phyloP scores from a whole-genome alignment of 30 jellyfish, hydroid and myxozoan genomes.

The Nemopilema nomurai region DNA sequence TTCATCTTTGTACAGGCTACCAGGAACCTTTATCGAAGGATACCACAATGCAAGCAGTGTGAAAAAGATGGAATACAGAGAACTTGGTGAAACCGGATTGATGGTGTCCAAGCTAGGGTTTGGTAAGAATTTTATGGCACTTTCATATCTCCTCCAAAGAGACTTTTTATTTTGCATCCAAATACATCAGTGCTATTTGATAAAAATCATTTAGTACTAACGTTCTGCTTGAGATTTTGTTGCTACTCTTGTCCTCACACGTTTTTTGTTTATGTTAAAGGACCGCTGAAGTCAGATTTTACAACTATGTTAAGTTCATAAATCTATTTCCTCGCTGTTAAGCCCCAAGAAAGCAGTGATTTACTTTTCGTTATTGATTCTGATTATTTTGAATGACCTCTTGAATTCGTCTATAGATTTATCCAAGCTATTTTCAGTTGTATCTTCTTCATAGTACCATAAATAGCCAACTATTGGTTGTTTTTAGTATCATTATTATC shows the following conservation, averaged over 20 bases:
- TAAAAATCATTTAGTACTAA: not conserved
- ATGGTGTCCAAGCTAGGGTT: slow-evolving; percentile 71
- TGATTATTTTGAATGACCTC: too few relatives aligned
- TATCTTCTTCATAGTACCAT: too few relatives aligned
- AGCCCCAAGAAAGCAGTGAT: too few relatives aligned
- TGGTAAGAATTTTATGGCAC: slow-evolving; percentile 22
- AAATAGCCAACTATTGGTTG: too few relatives aligned
- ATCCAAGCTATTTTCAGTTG: too few relatives aligned
- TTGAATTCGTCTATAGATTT: too few relatives aligned
- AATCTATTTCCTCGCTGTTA: too few relatives aligned
- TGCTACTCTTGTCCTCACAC: not conserved
- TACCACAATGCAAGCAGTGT: slow-evolving; percentile 56
- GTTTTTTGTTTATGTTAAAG: too few relatives aligned
- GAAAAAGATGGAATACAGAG: slow-evolving; percentile 74
- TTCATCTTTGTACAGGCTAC: not conserved
- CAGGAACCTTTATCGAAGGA: slow-evolving; percentile 72
- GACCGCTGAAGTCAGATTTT: too few relatives aligned
- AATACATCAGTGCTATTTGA: not conserved
- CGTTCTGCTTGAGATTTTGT: not conserved
- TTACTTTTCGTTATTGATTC: too few relatives aligned
- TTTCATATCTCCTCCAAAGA: not conserved
- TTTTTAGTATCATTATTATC: too few relatives aligned
- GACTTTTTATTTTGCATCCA: not conserved
- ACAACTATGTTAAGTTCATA: too few relatives aligned
- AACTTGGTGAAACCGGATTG: slow-evolving; percentile 79